A percentile compares a stretch with the other conserved stretches of the same genome.
Conservation (phyloP, 2,797 vertebrate genomes). For the Argyrosomus regius region DNA sequence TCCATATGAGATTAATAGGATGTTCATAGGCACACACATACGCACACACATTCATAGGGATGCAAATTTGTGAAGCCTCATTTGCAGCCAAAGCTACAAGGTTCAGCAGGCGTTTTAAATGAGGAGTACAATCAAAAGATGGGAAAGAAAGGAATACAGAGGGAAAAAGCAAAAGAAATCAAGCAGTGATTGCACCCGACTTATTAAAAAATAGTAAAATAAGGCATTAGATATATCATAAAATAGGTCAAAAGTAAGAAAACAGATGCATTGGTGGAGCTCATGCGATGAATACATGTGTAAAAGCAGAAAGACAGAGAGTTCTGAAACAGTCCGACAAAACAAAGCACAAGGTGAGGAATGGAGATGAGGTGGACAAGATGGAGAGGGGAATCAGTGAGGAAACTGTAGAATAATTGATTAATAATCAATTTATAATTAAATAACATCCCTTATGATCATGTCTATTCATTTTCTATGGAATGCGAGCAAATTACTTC, state of each 20-base stretch:
- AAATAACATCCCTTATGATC: too few relatives aligned
- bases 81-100: conserved; percentile 15
- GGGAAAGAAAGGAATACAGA: neutral
- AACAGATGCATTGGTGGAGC: neutral
- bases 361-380: conserved; percentile 14
- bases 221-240: neutral
- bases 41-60: neutral
- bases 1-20: conserved; percentile 36
- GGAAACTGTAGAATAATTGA: neutral
- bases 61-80: neutral
- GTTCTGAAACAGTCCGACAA: neutral
- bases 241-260: neutral
- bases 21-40: neutral
- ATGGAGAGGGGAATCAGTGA: neutral
- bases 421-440: neutral
- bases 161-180: neutral
- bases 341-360: neutral
- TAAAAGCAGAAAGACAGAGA: conserved; percentile 14
- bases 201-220: neutral
- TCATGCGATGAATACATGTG: conserved; percentile 15
- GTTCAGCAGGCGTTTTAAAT: conserved; percentile 28
- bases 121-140: conserved; percentile 12
- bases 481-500: neutral
- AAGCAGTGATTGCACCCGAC: neutral
- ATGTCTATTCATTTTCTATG: neutral